A percentile compares a stretch with the other conserved stretches of the same genome.
phyloP scores from a whole-genome alignment of 2,113 vertebrate genomes.

The Zonotrichia leucophrys region DNA sequence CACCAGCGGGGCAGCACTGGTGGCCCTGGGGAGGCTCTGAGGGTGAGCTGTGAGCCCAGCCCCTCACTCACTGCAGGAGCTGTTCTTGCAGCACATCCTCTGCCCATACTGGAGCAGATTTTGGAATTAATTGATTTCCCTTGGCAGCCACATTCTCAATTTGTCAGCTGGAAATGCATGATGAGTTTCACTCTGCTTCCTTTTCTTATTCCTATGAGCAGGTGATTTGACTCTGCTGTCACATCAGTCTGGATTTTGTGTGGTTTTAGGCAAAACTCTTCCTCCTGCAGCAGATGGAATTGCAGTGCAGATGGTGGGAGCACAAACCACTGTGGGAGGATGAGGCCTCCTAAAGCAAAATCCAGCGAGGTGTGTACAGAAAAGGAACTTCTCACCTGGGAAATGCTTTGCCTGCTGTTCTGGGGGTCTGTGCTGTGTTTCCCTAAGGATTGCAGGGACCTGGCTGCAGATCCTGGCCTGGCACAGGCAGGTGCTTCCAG shows the following conservation, averaged over 20 bases:
- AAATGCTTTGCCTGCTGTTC: background rate
- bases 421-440: background rate
- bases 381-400: background rate
- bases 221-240: background rate
- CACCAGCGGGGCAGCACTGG: accelerated
- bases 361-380: background rate
- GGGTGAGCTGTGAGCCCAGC: background rate
- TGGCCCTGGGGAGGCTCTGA: background rate
- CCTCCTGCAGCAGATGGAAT: background rate
- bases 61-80: background rate
- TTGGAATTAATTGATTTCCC: background rate
- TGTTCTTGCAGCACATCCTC: background rate
- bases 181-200: background rate
- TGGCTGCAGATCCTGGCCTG: background rate
- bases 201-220: background rate
- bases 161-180: background rate
- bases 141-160: background rate
- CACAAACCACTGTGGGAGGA: background rate
- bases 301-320: background rate
- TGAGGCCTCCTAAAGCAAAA: background rate
- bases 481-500: background rate
- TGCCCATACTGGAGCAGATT: background rate
- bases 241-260: background rate
- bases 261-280: background rate
- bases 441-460: background rate